Conservation (phyloP, 1,140 invertebrate species). For the Drosophila kohkoa region DNA sequence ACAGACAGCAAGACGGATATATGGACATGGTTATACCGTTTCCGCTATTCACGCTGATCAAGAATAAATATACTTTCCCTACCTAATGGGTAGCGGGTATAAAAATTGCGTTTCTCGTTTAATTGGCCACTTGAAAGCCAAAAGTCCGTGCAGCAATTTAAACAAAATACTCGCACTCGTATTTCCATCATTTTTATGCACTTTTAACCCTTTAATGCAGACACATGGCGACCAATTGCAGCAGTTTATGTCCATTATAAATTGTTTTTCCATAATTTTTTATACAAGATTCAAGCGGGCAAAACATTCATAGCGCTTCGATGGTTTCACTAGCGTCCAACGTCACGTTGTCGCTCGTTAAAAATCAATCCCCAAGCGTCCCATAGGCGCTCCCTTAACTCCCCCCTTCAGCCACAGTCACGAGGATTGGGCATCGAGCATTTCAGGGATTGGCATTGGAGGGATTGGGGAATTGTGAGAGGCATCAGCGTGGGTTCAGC, state of each 20-base stretch:
- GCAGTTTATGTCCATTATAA: constrained; percentile 72
- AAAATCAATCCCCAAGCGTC: constrained; percentile 78
- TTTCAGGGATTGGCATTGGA: constrained; percentile 10
- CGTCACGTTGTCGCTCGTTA: constrained; percentile 67
- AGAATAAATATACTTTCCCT: no score
- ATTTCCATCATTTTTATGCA: constrained; percentile 55
- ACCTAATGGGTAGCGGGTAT: no score
- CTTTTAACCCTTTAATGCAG: constrained; percentile 66
- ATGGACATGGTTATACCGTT: no score
- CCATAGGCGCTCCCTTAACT: constrained; percentile 1
- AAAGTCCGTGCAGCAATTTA: constrained; percentile 51
- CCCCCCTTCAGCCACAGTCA: constrained; percentile 14
- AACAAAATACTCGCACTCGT: constrained; percentile 39
- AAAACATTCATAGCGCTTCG: constrained; percentile 50
- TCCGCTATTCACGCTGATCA: no score
- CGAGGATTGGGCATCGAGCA: constrained; percentile 1
- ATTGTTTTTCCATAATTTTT: constrained; percentile 79
- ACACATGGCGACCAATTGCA: constrained; percentile 57
- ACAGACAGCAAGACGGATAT: no score
- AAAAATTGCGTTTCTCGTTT: constrained; percentile 29
- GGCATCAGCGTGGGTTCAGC: constrained; percentile 11
- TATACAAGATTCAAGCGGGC: constrained; percentile 36
- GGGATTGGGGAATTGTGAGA: constrained; percentile 11
- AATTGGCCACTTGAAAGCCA: constrained; percentile 54
- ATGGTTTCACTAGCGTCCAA: constrained; percentile 27